phyloP scores from a whole-genome alignment of 2,888 invertebrate species.

The Minunthozetes semirufus region DNA sequence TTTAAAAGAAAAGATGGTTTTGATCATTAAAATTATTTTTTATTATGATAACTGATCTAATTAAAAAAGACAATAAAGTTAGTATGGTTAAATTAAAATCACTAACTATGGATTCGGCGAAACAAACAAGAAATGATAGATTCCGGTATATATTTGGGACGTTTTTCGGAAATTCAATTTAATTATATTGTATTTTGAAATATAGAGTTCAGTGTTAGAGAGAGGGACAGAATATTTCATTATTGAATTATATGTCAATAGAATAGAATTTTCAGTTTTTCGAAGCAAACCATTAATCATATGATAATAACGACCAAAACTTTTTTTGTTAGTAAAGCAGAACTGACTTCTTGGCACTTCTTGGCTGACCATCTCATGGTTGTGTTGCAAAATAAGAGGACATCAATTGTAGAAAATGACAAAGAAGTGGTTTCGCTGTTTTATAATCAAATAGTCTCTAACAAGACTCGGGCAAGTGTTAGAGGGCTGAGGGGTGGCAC shows the following conservation, averaged over 20 bases:
- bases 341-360: background rate
- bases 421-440: slow-evolving; percentile 16
- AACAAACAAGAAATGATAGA: too few relatives aligned
- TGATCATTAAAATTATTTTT: too few relatives aligned
- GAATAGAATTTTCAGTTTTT: background rate
- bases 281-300: slow-evolving; percentile 9
- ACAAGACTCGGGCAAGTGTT: slow-evolving; percentile 19
- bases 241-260: slow-evolving; percentile 11
- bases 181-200: background rate
- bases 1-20: too few relatives aligned
- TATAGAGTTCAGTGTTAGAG: background rate
- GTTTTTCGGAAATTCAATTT: background rate
- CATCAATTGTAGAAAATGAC: slow-evolving; percentile 12
- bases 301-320: background rate
- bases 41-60: too few relatives aligned
- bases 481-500: slow-evolving; percentile 5
- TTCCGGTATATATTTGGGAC: background rate
- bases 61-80: too few relatives aligned
- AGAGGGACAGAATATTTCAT: background rate
- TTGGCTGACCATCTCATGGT: slow-evolving; percentile 12
- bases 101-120: too few relatives aligned
- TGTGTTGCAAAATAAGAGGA: slow-evolving; percentile 3
- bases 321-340: background rate
- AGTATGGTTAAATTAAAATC: too few relatives aligned
- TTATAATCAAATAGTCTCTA: slow-evolving; percentile 23